Evolutionary conservation across 2,113 vertebrate species (phyloP).

Genomic region (Pholis gunnellus): DNA sequence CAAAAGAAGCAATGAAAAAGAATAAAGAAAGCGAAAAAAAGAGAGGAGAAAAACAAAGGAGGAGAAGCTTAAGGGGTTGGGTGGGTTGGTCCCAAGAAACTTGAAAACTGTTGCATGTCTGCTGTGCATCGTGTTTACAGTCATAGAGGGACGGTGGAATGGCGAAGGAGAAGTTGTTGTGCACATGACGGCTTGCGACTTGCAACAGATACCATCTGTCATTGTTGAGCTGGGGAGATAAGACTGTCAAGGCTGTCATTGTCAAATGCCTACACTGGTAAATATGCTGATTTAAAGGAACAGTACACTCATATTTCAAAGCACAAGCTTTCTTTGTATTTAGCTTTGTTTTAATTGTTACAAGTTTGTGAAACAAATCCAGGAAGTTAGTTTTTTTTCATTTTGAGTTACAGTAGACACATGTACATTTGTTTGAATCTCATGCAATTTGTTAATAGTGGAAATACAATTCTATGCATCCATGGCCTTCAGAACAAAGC

Average conservation of each 20-base stretch:
- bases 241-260: conserved; percentile 39
- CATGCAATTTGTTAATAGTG: not conserved
- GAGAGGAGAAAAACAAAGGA: conserved; percentile 14
- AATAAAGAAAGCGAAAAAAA: not conserved
- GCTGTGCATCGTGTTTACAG: conserved; percentile 56
- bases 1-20: conserved; percentile 30
- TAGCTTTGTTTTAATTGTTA: not conserved
- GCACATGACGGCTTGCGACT: conserved; percentile 35
- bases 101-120: conserved; percentile 35
- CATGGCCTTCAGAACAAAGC: not conserved
- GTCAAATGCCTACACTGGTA: conserved; percentile 36
- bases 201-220: conserved; percentile 62
- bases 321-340: not conserved
- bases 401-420: not conserved
- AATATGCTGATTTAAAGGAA: conserved; percentile 38
- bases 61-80: conserved; percentile 16
- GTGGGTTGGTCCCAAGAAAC: not conserved
- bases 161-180: conserved; percentile 17
- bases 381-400: not conserved
- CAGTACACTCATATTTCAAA: not conserved
- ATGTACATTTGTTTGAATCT: not conserved
- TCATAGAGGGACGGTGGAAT: conserved; percentile 4
- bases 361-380: not conserved
- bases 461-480: not conserved
- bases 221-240: conserved; percentile 52